Evolutionary conservation across 1,140 invertebrate genomes (phyloP).

Genomic region (Heliconius hewitsoni): DNA sequence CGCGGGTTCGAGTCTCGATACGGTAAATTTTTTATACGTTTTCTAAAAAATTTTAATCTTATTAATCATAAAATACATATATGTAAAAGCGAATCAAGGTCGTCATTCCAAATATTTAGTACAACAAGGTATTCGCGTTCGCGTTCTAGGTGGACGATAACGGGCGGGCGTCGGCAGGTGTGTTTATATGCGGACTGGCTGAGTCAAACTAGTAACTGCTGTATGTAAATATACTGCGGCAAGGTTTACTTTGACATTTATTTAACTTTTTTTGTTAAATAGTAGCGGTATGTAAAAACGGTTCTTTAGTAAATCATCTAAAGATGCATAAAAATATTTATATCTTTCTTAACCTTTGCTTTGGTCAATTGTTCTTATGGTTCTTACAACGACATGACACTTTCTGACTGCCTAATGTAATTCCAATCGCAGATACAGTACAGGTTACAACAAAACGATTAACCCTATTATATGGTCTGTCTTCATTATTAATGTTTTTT

Average conservation of each 20-base stretch:
- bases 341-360: no score
- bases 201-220: slow-evolving; percentile 18
- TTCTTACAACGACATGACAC: background rate
- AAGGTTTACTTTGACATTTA: background rate
- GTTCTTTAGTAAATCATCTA: no score
- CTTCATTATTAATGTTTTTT: no score
- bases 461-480: no score
- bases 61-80: background rate
- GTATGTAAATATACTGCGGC: slow-evolving; percentile 14
- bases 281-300: background rate
- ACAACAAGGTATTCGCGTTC: slow-evolving; percentile 34
- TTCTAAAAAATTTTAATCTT: no score
- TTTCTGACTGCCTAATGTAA: no score
- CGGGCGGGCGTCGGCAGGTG: slow-evolving; percentile 33
- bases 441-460: no score
- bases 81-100: slow-evolving; percentile 32
- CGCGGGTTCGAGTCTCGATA: no score
- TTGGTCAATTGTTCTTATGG: background rate
- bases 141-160: slow-evolving; percentile 33
- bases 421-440: no score
- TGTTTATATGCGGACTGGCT: slow-evolving; percentile 32
- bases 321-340: no score
- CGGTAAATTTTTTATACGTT: no score
- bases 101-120: slow-evolving; percentile 37
- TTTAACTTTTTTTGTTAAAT: background rate